These are phyloP conservation scores for Archilochus colubris DNA, from an alignment of 2,113 vertebrate species.

Conservation along the genomic window DNA sequence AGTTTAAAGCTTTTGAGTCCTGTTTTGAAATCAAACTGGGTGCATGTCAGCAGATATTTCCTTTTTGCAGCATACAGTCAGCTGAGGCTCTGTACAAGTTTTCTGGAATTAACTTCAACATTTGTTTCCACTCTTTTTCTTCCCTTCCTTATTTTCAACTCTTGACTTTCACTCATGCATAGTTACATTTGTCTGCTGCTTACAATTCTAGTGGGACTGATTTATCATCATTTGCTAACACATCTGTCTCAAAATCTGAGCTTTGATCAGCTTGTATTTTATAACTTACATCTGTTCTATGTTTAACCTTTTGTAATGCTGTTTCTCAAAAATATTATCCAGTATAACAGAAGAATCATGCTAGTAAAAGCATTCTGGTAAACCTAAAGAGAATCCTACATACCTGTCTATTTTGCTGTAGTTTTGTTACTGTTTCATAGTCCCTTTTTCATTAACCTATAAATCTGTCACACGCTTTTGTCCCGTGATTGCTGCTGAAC, in stretches of 20 bases:
- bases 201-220: slow-evolving; percentile 93
- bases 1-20: slow-evolving; percentile 34
- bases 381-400: background rate
- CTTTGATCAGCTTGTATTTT: slow-evolving; percentile 99
- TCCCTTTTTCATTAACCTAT: slow-evolving; percentile 25
- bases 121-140: slow-evolving; percentile 83
- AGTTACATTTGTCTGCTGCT: slow-evolving; percentile 92
- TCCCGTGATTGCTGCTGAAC: background rate
- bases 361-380: slow-evolving; percentile 78
- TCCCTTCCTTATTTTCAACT: slow-evolving; percentile 63
- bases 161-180: slow-evolving; percentile 81
- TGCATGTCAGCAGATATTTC: slow-evolving; percentile 71
- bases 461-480: slow-evolving; percentile 60
- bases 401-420: slow-evolving; percentile 23
- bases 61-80: slow-evolving; percentile 66
- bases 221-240: slow-evolving; percentile 99
- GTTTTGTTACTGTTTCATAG: slow-evolving; percentile 36
- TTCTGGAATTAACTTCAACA: slow-evolving; percentile 83
- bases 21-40: slow-evolving; percentile 67
- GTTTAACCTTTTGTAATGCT: slow-evolving; percentile 97
- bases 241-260: slow-evolving; percentile 92
- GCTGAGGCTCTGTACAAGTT: slow-evolving; percentile 76
- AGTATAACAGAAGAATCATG: slow-evolving; percentile 84
- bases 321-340: slow-evolving; percentile 93
- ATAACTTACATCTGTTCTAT: slow-evolving; percentile 98